These are phyloP conservation scores for Latrodectus elegans DNA, from an alignment of 2,888 invertebrate genomes.

Conservation along the genomic window DNA sequence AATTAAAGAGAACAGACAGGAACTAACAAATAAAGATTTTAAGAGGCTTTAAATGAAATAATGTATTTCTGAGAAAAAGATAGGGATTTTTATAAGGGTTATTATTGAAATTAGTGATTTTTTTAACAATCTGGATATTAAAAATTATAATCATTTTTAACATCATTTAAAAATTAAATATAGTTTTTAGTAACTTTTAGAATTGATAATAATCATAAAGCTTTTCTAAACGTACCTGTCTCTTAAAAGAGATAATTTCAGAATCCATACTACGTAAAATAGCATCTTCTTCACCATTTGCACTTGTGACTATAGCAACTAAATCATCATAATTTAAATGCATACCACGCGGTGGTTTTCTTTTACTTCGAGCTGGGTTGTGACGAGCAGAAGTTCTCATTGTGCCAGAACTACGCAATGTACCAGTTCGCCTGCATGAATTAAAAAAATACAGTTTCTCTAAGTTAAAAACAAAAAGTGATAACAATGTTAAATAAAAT, in stretches of 20 bases:
- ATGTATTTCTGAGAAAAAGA: too few species aligned
- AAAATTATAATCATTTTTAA: too few species aligned
- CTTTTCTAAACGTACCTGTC: conserved; percentile 85
- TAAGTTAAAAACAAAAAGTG: not conserved
- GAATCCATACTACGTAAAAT: conserved; percentile 94
- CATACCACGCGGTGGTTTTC: conserved; percentile 96
- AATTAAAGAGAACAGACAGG: too few species aligned
- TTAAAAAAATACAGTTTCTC: not conserved
- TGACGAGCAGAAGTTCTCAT: conserved; percentile 70
- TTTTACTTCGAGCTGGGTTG: conserved; percentile 75
- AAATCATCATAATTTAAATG: conserved; percentile 98
- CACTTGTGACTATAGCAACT: conserved; percentile 89
- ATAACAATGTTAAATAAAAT: not conserved
- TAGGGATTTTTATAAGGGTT: too few species aligned
- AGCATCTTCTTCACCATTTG: conserved; percentile 84
- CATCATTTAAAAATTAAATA: too few species aligned
- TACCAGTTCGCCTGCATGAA: conserved; percentile 65
- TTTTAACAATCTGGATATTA: too few species aligned
- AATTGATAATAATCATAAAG: not conserved
- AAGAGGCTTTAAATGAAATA: too few species aligned
- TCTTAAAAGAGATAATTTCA: conserved; percentile 93
- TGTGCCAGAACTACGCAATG: conserved; percentile 57
- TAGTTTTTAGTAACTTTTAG: too few species aligned
- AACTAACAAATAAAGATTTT: too few species aligned
- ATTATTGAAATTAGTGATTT: too few species aligned